phyloP scores from a whole-genome alignment of 2,888 invertebrate species.

The Unio pictorum region DNA sequence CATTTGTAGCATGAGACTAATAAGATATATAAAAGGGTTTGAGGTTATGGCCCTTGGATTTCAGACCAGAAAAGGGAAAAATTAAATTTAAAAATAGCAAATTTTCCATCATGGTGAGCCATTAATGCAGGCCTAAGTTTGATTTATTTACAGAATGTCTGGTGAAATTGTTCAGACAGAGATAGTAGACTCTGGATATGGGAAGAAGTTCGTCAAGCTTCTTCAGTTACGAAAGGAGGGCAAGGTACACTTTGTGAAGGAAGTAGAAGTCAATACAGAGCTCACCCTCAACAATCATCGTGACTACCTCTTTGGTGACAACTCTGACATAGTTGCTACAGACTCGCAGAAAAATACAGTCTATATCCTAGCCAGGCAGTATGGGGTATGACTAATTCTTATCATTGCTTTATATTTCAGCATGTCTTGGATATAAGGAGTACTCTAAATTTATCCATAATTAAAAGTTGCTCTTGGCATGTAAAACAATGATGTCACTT shows the following conservation, averaged over 20 bases:
- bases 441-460: too few species aligned
- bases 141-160: constrained; percentile 9
- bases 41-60: too few species aligned
- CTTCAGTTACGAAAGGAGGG: constrained; percentile 81
- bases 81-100: too few species aligned
- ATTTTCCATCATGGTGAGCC: too few species aligned
- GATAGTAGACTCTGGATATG: constrained; percentile 80
- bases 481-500: too few species aligned
- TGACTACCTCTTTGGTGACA: constrained; percentile 84
- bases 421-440: too few species aligned
- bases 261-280: constrained; percentile 83
- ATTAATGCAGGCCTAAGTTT: too few species aligned
- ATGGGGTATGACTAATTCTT: constrained; percentile 75
- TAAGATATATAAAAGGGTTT: too few species aligned
- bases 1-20: too few species aligned
- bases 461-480: too few species aligned
- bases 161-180: constrained; percentile 34
- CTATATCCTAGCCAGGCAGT: constrained; percentile 83
- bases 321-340: constrained; percentile 85
- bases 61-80: too few species aligned
- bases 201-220: constrained; percentile 83
- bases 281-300: constrained; percentile 80
- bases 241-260: constrained; percentile 80
- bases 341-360: constrained; percentile 89
- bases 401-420: too few species aligned